phyloP scores from a whole-genome alignment of 2,113 vertebrate genomes.

The Nothobranchius furzeri region DNA sequence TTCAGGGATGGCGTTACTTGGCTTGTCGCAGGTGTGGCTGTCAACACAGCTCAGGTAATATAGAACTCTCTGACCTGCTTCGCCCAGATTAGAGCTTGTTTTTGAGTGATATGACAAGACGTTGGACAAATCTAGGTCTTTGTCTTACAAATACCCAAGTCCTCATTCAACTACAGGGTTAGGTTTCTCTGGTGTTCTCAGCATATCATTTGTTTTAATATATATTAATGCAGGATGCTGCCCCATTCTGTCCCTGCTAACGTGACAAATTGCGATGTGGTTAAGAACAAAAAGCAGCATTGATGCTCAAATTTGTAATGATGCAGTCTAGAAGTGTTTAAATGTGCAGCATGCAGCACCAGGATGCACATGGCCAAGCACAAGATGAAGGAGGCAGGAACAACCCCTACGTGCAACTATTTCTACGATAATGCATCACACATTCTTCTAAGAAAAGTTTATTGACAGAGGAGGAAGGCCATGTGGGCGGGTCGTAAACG shows the following conservation, averaged over 20 bases:
- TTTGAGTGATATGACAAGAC: constrained; percentile 6
- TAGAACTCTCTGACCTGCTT: constrained; percentile 40
- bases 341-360: constrained; percentile 22
- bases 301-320: constrained; percentile 59
- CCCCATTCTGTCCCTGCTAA: constrained; percentile 46
- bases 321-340: constrained; percentile 12
- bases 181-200: background rate
- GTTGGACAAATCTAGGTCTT: constrained; percentile 5
- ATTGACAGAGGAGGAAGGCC: constrained; percentile 69
- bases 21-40: constrained; percentile 40
- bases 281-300: constrained; percentile 1
- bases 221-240: constrained; percentile 6
- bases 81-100: constrained; percentile 19
- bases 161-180: rapidly evolving
- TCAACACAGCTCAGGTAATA: constrained; percentile 36
- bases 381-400: constrained; percentile 58
- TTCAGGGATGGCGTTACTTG: constrained; percentile 23
- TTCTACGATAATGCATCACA: constrained; percentile 59
- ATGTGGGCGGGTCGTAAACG: constrained; percentile 73
- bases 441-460: constrained; percentile 69
- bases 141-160: constrained; percentile 1
- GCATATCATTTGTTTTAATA: constrained; percentile 49
- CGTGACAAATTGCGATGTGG: constrained; percentile 38
- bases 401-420: constrained; percentile 36
- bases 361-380: constrained; percentile 58